Evolutionary conservation across 2,888 invertebrate species (phyloP).

Genomic region (Acleris laterana): DNA sequence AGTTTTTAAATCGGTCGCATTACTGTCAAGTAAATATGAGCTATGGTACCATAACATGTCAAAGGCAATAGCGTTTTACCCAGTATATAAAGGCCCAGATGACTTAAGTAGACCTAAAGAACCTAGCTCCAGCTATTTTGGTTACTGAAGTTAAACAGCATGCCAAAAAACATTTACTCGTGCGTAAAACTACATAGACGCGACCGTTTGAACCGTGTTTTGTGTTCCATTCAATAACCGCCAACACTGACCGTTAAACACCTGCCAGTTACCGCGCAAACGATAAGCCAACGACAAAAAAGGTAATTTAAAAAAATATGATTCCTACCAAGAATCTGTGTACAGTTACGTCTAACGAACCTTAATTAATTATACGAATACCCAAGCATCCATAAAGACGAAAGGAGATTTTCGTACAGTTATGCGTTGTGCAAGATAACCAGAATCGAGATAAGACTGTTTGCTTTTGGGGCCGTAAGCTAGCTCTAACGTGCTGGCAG

Average conservation of each 20-base stretch:
- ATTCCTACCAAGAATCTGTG: slow-evolving; percentile 28
- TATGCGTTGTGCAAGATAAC: slow-evolving; percentile 72
- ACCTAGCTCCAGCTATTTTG: background rate
- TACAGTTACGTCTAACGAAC: slow-evolving; percentile 43
- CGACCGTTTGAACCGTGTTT: slow-evolving; percentile 68
- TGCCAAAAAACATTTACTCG: slow-evolving; percentile 44
- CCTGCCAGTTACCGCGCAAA: slow-evolving; percentile 54
- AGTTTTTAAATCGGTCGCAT: no score
- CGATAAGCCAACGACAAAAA: slow-evolving; percentile 12
- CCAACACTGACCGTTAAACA: slow-evolving; percentile 73
- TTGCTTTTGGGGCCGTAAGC: slow-evolving; percentile 53
- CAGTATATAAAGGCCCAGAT: no score
- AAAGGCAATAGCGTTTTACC: no score
- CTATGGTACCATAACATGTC: no score
- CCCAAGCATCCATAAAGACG: slow-evolving; percentile 24
- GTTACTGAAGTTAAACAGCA: slow-evolving; percentile 43
- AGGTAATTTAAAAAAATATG: slow-evolving; percentile 3
- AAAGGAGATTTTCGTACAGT: slow-evolving; percentile 61
- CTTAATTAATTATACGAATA: slow-evolving; percentile 41
- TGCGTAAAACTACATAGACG: slow-evolving; percentile 52
- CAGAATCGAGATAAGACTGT: slow-evolving; percentile 67
- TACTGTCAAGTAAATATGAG: no score
- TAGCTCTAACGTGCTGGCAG: slow-evolving; percentile 46
- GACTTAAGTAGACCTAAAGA: no score
- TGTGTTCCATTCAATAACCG: slow-evolving; percentile 77